Evolutionary conservation across 2,888 invertebrate genomes (phyloP).

Genomic region (Lobophora halterata): DNA sequence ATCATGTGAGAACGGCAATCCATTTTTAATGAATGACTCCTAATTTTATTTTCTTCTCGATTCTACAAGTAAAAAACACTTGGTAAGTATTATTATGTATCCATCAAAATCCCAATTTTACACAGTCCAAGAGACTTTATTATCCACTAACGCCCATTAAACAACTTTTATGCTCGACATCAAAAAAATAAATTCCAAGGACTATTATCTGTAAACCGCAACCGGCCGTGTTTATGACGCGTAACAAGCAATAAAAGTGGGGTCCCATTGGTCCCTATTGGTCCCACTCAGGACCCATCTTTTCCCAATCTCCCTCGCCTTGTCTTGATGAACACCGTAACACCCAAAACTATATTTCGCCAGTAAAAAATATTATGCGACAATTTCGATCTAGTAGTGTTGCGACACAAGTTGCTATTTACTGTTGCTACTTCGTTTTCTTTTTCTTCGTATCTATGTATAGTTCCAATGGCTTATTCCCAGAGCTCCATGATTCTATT

Average conservation of each 20-base stretch:
- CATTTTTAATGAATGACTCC: no score
- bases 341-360: constrained; percentile 55
- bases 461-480: no score
- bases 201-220: constrained; percentile 63
- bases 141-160: constrained; percentile 55
- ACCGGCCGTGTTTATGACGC: constrained; percentile 69
- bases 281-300: constrained; percentile 49
- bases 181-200: constrained; percentile 57
- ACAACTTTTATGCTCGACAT: constrained; percentile 57
- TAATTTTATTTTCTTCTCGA: no score
- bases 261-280: constrained; percentile 26
- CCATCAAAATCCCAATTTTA: constrained; percentile 8
- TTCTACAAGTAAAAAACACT: no score
- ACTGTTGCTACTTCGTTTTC: neutral
- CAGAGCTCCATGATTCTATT: no score
- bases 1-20: no score
- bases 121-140: constrained; percentile 29
- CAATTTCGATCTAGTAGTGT: constrained; percentile 41
- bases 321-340: constrained; percentile 69
- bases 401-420: constrained; percentile 2
- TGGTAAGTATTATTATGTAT: constrained; percentile 1
- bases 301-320: constrained; percentile 65
- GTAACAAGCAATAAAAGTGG: constrained; percentile 77
- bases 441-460: neutral
- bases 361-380: constrained; percentile 68